Base-by-base conservation (phyloP, 1,140 invertebrate species). In the Popillia japonica region DNA sequence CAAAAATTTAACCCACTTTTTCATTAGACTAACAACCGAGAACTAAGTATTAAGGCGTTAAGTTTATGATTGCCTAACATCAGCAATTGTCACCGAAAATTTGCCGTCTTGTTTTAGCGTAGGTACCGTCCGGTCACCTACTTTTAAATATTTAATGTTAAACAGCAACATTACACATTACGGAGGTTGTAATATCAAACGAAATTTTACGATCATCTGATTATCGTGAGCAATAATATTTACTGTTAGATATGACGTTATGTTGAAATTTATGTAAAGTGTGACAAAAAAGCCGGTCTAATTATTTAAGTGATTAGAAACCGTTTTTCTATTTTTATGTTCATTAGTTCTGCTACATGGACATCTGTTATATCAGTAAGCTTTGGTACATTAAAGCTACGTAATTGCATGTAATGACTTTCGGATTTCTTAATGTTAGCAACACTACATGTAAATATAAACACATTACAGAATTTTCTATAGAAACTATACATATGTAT, bases 111-210 rank as follows among this genome's bases (percentile, higher is more conserved):
- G 14, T 55, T 55, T 55, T 17, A 55, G 17, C 48, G 48, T 55
- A 55, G 48, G 48, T n/a, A 55, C n/a, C 48, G 48, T 17, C 48
- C 48, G 48, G 48, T 55, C 48, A 55, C 48, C 48, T 55, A 55
- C 48, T n/a, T 55, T 55, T 55, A 17, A 14, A 55, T 55, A 14
- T 55, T 55, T 55, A 7, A 17, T 17, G 14, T 55, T n/a, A 17
- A n/a, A n/a, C 48, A 55, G 48, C n/a, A n/a, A n/a, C 48, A 17
- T 17, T 7, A 17, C 17, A 55, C 17, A 17, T 17, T 55, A 17
- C 48, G 7, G 11, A 55, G 48, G n/a, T 55, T 6, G 48, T 17
- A 55, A 55, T 55, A 55, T 48, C 48, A 55, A 55, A 17, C 48
- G 14, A 55, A 55, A 55, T 55, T 55, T 55, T 55, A 55, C 14